Percentiles rank a stretch among this genome's conserved stretches.
These are phyloP conservation scores for Astyanax mexicanus DNA, from an alignment of 2,797 vertebrate genomes.

Conservation along the genomic window DNA sequence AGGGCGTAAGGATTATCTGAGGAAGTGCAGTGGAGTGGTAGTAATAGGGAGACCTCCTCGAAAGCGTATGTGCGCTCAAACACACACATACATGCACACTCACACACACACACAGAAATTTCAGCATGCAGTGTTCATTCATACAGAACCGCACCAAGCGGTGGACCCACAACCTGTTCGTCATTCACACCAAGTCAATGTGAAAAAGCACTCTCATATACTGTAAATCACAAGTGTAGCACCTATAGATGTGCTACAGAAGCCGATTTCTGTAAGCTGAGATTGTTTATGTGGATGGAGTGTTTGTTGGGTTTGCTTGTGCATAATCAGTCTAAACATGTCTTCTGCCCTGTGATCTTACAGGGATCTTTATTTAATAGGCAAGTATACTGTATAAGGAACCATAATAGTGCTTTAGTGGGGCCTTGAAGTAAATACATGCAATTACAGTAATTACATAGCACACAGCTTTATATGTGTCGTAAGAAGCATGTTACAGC, in stretches of 20 bases:
- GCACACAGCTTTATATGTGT: too few relatives aligned
- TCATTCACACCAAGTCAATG: constrained; percentile 11
- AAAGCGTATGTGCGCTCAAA: constrained; percentile 45
- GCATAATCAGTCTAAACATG: constrained; percentile 9
- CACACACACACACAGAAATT: background rate
- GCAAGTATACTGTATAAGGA: too few relatives aligned
- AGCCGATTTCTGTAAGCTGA: background rate
- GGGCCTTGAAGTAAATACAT: too few relatives aligned
- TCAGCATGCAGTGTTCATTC: constrained; percentile 65
- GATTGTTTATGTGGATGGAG: background rate
- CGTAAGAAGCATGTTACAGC: too few relatives aligned
- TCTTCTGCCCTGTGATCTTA: constrained; percentile 39
- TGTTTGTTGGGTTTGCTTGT: background rate
- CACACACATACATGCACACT: constrained; percentile 56
- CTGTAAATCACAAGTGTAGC: background rate
- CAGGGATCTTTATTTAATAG: too few relatives aligned
- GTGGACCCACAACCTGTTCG: constrained; percentile 1
- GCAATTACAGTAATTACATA: too few relatives aligned
- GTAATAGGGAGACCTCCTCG: constrained; percentile 74
- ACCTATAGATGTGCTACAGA: background rate
- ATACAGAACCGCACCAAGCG: constrained; percentile 56
- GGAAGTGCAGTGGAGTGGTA: constrained; percentile 82
- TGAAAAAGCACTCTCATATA: background rate
- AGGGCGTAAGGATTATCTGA: constrained; percentile 81
- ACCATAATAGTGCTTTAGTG: too few relatives aligned